phyloP scores from a whole-genome alignment of 2,888 invertebrate species.

The Rugalucina vietnamica region DNA sequence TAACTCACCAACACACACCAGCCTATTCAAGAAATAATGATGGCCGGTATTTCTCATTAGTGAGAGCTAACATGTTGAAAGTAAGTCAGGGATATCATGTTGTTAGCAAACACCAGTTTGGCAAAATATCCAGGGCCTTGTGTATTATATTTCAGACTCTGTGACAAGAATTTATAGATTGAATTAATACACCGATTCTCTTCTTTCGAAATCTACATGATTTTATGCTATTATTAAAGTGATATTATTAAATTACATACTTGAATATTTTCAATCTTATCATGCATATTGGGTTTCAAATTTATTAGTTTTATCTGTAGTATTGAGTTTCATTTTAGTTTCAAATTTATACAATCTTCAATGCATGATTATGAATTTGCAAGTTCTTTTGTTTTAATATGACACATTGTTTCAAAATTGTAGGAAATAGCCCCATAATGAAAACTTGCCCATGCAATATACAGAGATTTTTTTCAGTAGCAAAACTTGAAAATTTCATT shows the following conservation, averaged over 20 bases:
- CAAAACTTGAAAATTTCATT: no score
- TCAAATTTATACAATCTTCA: not conserved
- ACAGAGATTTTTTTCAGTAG: no score
- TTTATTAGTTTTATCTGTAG: slow-evolving; percentile 2
- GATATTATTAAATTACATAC: not conserved
- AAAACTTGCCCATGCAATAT: no score
- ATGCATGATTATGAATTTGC: not conserved
- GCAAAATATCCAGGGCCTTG: not conserved
- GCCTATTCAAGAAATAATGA: no score
- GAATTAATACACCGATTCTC: not conserved
- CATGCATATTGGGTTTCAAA: not conserved
- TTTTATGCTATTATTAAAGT: not conserved
- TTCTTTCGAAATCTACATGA: not conserved
- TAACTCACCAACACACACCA: no score
- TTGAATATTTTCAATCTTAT: not conserved
- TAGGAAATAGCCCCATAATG: no score
- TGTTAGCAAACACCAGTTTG: not conserved
- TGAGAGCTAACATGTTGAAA: no score
- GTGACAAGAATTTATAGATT: not conserved
- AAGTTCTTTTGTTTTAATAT: not conserved
- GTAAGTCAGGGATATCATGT: not conserved
- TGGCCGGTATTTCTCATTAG: no score
- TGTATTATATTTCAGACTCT: not conserved
- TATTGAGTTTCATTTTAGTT: not conserved
- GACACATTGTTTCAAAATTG: slow-evolving; percentile 3